These are phyloP conservation scores for Fratercula arctica DNA, from an alignment of 2,797 vertebrate species.

Conservation along the genomic window DNA sequence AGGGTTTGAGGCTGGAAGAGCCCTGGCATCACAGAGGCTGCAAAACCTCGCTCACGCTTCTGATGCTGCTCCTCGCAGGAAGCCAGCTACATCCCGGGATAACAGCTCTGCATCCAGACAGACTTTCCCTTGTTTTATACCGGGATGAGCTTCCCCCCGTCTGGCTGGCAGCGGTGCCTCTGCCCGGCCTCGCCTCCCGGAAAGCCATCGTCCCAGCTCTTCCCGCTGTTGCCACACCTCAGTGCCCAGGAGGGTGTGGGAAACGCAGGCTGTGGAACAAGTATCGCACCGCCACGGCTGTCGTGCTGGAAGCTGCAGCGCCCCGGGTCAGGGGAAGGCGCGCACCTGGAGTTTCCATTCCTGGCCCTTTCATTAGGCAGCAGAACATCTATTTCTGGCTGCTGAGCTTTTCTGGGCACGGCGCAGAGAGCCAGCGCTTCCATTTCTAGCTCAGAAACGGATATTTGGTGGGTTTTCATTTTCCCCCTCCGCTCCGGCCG, in stretches of 20 bases:
- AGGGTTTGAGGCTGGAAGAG: not conserved
- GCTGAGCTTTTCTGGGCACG: not conserved
- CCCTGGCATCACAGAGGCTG: not conserved
- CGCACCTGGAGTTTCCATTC: not conserved
- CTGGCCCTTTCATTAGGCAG: not conserved
- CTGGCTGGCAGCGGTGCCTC: not conserved
- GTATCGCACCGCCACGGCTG: not conserved
- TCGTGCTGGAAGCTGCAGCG: not conserved
- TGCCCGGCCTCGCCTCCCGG: not conserved
- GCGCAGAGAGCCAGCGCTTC: not conserved
- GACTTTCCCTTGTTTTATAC: not conserved
- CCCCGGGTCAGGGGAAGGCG: not conserved
- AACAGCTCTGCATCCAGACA: not conserved
- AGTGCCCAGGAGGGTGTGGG: not conserved
- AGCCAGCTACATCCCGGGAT: not conserved
- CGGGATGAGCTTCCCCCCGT: not conserved
- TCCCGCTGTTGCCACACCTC: not conserved
- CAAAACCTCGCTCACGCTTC: not conserved
- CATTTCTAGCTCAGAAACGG: not conserved
- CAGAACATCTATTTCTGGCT: not conserved
- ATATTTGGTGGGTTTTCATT: not conserved
- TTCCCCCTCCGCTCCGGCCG: not conserved
- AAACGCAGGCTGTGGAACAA: accelerated
- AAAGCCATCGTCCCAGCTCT: accelerated
- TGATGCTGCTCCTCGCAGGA: not conserved